These are phyloP conservation scores for Drosophila phalerata DNA, from an alignment of 2,888 invertebrate genomes.

Conservation along the genomic window DNA sequence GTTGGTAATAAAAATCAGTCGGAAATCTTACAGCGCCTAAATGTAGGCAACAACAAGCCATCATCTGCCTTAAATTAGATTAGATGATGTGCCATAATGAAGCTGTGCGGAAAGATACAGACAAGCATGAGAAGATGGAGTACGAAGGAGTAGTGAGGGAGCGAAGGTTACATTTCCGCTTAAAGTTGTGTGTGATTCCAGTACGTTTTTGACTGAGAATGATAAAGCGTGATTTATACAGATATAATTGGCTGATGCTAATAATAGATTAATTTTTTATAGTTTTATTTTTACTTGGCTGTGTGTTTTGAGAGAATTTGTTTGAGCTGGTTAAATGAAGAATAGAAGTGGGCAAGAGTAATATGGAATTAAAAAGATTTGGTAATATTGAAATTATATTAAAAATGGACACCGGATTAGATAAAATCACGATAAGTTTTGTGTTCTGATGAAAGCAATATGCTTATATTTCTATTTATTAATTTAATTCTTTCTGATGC, in stretches of 20 bases:
- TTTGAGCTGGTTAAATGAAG: not conserved
- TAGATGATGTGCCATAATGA: constrained; percentile 79
- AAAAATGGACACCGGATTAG: not conserved
- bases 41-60: constrained; percentile 57
- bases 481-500: too few species aligned
- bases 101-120: constrained; percentile 52
- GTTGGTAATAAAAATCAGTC: constrained; percentile 73
- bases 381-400: not conserved
- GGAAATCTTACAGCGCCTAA: constrained; percentile 63
- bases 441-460: not conserved
- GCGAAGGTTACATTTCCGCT: constrained; percentile 19
- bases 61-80: constrained; percentile 69
- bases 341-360: too few species aligned
- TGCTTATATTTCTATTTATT: not conserved
- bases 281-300: not conserved
- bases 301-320: not conserved
- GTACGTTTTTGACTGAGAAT: constrained; percentile 1
- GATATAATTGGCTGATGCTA: constrained; percentile 1
- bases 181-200: constrained; percentile 11
- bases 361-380: not conserved
- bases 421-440: not conserved
- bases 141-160: not conserved
- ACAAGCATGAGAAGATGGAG: not conserved
- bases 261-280: not conserved
- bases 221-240: constrained; percentile 10